These are phyloP conservation scores for Chloroceryle inda DNA, from an alignment of 2,797 vertebrate species.

Conservation along the genomic window DNA sequence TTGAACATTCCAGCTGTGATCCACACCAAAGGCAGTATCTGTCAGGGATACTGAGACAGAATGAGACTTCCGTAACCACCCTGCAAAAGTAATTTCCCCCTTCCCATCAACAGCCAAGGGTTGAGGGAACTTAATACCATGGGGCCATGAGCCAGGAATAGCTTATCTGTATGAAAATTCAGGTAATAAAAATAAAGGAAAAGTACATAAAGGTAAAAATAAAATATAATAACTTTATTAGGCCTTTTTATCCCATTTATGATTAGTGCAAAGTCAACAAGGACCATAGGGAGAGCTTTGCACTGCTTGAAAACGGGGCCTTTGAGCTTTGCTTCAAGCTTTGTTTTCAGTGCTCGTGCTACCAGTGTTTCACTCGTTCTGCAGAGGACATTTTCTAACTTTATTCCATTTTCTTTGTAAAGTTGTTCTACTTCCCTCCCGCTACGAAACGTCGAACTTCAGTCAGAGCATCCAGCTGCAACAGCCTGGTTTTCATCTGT, in stretches of 20 bases:
- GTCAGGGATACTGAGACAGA: background rate
- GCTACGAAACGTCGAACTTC: background rate
- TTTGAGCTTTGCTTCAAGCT: background rate
- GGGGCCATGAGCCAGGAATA: background rate
- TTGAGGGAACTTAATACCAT: background rate
- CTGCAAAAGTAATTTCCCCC: background rate
- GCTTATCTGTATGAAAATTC: background rate
- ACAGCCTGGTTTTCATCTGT: background rate
- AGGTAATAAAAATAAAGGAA: background rate
- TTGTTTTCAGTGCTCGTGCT: background rate
- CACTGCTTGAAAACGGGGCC: background rate
- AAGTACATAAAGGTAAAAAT: background rate
- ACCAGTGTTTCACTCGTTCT: background rate
- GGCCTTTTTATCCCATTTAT: background rate
- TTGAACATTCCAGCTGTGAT: background rate
- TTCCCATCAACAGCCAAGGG: background rate
- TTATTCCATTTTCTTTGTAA: background rate
- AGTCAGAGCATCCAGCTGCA: slow-evolving; percentile 8
- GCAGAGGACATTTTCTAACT: background rate
- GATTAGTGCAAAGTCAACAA: background rate
- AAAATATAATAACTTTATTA: background rate
- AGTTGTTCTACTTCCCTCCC: background rate
- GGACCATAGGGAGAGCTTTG: background rate
- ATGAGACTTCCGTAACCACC: background rate
- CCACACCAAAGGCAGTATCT: background rate